Evolutionary conservation across 2,797 vertebrate species (phyloP).

Genomic region (Pseudocheirus occidentalis): DNA sequence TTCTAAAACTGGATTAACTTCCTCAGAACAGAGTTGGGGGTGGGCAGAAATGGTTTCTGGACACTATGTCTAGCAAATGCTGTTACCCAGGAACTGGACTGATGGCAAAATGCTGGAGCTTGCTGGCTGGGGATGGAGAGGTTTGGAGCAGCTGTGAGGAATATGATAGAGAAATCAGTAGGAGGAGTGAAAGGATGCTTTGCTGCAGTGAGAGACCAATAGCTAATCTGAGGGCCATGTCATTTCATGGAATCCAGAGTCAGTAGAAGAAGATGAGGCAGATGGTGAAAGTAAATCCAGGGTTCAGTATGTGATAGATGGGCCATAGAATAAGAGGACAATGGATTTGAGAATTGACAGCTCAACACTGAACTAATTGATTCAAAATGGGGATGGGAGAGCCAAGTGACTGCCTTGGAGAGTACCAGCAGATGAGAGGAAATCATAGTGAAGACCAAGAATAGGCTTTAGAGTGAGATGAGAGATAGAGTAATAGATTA

Average conservation of each 20-base stretch:
- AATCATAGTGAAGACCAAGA: background rate
- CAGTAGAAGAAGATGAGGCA: background rate
- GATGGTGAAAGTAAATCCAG: background rate
- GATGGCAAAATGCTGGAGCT: background rate
- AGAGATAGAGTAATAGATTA: background rate
- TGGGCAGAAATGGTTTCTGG: background rate
- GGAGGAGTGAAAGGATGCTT: background rate
- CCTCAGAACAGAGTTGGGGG: background rate
- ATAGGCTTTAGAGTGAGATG: background rate
- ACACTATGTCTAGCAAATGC: background rate
- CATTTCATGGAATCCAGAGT: background rate
- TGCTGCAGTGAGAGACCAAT: background rate
- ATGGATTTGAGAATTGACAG: background rate
- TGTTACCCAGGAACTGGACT: background rate
- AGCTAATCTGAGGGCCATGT: background rate
- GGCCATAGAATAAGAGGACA: background rate
- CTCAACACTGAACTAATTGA: background rate
- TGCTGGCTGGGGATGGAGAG: background rate
- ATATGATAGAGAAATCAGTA: background rate
- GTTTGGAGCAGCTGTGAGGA: background rate
- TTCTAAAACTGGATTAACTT: background rate
- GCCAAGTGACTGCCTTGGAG: background rate
- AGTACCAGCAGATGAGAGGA: background rate
- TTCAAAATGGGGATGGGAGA: background rate
- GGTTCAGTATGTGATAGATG: background rate